Base-by-base conservation (phyloP, 2,797 vertebrate species). In the Euthynnus affinis region DNA sequence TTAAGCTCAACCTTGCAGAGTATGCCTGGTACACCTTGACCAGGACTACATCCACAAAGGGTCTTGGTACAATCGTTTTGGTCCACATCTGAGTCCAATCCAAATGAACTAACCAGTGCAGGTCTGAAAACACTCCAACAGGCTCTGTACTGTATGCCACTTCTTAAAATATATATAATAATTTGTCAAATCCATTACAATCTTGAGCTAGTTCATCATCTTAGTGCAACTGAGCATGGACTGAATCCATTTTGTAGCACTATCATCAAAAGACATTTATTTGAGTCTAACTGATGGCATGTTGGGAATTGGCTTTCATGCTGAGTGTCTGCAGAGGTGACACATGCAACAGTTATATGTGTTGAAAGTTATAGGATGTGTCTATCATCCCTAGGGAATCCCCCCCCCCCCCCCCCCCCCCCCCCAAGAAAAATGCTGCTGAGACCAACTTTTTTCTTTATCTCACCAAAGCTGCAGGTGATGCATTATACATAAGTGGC, bases 401-500 rank as follows among this genome's bases (percentile, higher is more conserved):
- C n/a, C n/a, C n/a, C n/a, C n/a, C n/a, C n/a, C n/a, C n/a, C n/a
- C n/a, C n/a, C n/a, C n/a, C n/a, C n/a, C n/a, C n/a, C n/a, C n/a
- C n/a, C n/a, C n/a, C n/a, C n/a, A n/a, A n/a, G n/a, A n/a, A n/a
- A 84, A 86, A 89, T 78, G 27, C 83, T 90, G 87, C 91, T 90
- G 87, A 90, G 81, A 85, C 61, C 46, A 61, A 74, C 15, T 56
- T 80, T 85, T 62, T 76, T 68, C 69, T 74, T 81, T 68, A 71
- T 81, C 76, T 74, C 32, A 76, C 72, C 57, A 57, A 77, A 69
- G 42, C 81, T 86, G 74, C 74, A 85, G 62, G 62, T 79, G 79
- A 82, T 94, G 88, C 85, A 94, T 94, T 92, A 93, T 90, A 80
- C 75, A 94, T 90, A 81, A 69, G 77, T 74, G 76, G 72, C 62